Percentiles rank a stretch among this genome's conserved stretches.
phyloP scores from a whole-genome alignment of 1,140 invertebrate species.

The Aphidius gifuensis region DNA sequence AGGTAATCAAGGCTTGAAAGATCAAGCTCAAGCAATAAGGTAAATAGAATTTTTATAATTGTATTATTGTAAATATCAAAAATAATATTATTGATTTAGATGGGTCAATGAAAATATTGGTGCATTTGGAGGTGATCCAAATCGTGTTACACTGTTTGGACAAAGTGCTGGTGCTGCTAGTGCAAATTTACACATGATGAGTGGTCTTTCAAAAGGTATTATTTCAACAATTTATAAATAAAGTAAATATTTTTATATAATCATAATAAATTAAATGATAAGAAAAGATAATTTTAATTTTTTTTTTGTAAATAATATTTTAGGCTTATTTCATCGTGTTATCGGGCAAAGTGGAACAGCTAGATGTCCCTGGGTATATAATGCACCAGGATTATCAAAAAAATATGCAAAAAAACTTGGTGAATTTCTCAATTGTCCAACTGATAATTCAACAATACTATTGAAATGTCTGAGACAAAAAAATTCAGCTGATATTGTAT shows the following conservation, averaged over 20 bases:
- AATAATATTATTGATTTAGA: constrained; percentile 33
- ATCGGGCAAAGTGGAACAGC: constrained; percentile 79
- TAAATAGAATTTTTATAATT: no score
- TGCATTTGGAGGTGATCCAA: constrained; percentile 66
- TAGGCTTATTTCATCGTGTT: constrained; percentile 69
- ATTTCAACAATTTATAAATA: no score
- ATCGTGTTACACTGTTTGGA: constrained; percentile 68
- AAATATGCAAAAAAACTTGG: constrained; percentile 64
- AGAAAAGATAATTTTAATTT: not conserved
- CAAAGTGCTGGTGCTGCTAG: constrained; percentile 70
- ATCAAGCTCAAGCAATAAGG: constrained; percentile 65
- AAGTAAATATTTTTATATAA: no score
- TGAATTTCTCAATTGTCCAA: constrained; percentile 59
- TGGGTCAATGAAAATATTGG: constrained; percentile 74
- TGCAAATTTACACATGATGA: constrained; percentile 68
- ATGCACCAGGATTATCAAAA: constrained; percentile 60
- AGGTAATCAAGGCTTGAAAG: constrained; percentile 73
- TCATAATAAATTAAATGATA: not conserved
- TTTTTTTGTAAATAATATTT: not conserved
- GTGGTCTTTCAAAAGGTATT: constrained; percentile 62
- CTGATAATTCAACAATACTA: constrained; percentile 52
- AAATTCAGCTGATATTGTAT: constrained; percentile 57
- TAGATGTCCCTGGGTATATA: constrained; percentile 72
- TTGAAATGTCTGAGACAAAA: constrained; percentile 61
- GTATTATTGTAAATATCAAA: no score